Evolutionary conservation across 2,113 vertebrate species (phyloP).

Genomic region (Aegithalos caudatus): DNA sequence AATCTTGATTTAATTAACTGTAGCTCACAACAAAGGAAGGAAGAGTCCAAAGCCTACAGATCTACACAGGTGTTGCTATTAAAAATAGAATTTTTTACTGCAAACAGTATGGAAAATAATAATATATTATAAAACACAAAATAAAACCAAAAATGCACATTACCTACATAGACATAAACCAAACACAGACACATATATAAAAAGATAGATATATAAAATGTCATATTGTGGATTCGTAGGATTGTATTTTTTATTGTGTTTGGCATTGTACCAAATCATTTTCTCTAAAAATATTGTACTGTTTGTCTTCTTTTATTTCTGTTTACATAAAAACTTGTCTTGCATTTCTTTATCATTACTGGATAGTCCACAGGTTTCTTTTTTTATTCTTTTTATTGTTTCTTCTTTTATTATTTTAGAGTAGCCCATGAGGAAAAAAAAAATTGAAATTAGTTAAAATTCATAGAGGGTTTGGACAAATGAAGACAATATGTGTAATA

Average conservation of each 20-base stretch:
- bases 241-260: neutral
- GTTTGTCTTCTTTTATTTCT: neutral
- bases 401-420: neutral
- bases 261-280: neutral
- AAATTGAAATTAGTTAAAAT: neutral
- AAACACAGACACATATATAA: neutral
- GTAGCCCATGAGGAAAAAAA: neutral
- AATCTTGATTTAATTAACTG: constrained; percentile 28
- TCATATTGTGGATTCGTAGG: neutral
- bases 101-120: neutral
- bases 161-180: neutral
- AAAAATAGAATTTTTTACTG: neutral
- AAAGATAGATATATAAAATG: neutral
- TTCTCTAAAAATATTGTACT: neutral
- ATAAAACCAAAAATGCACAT: neutral
- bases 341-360: neutral
- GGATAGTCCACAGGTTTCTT: neutral
- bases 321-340: neutral
- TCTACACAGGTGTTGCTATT: neutral
- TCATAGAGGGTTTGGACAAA: neutral
- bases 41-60: neutral
- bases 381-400: too few relatives aligned
- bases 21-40: neutral
- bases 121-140: neutral
- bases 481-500: neutral